phyloP scores from a whole-genome alignment of 2,888 invertebrate genomes.

The Colletes collaris region DNA sequence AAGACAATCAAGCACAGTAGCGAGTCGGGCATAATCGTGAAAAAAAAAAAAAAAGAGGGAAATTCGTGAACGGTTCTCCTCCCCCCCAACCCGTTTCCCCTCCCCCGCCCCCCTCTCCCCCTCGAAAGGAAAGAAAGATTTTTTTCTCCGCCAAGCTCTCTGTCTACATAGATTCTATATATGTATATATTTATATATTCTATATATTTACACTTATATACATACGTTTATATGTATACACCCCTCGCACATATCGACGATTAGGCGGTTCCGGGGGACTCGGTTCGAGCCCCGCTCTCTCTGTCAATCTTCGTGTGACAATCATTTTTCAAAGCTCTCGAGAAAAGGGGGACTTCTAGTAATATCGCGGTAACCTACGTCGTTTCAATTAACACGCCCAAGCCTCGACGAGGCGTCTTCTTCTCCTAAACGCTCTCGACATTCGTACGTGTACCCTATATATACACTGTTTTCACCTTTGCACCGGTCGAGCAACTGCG shows the following conservation, averaged over 20 bases:
- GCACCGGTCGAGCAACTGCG: conserved; percentile 22
- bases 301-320: conserved; percentile 78
- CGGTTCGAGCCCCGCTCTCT: conserved; percentile 38
- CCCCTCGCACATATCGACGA: conserved; percentile 61
- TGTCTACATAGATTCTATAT: conserved; percentile 60
- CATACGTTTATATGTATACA: conserved; percentile 70
- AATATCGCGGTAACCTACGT: conserved; percentile 74
- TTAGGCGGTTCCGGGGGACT: not conserved
- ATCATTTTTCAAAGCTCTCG: conserved; percentile 77
- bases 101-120: not conserved
- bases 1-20: conserved; percentile 81
- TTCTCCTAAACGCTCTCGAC: conserved; percentile 34
- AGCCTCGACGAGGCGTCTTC: conserved; percentile 35
- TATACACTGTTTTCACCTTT: conserved; percentile 27
- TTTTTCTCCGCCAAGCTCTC: conserved; percentile 66
- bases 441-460: conserved; percentile 19
- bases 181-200: conserved; percentile 62
- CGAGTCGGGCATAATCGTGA: conserved; percentile 61
- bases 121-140: not conserved
- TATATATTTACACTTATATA: conserved; percentile 65
- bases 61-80: conserved; percentile 13
- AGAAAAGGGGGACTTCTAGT: conserved; percentile 2
- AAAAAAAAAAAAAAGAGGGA: conserved; percentile 2
- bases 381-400: conserved; percentile 77
- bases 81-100: not conserved